Evolutionary conservation across 2,113 vertebrate genomes (phyloP).

Genomic region (Planiliza haematocheilus): DNA sequence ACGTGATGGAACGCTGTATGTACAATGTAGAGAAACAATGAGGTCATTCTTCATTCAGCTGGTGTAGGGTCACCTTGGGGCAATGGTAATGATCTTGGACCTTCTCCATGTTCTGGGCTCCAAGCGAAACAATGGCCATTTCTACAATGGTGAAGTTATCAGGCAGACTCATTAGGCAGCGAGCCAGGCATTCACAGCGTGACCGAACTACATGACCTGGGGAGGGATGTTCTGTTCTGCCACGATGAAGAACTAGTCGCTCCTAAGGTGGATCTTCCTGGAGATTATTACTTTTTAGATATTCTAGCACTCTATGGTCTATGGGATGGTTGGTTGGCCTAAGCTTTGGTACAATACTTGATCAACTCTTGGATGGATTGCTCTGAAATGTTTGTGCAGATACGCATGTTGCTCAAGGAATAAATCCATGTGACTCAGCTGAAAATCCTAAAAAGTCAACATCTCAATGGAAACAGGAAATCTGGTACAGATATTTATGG

Average conservation of each 20-base stretch:
- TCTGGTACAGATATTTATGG: background rate
- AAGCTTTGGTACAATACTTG: background rate
- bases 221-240: background rate
- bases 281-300: background rate
- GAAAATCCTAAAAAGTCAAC: too few relatives aligned
- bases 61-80: constrained; percentile 40
- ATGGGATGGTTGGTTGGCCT: background rate
- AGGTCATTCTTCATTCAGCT: constrained; percentile 49
- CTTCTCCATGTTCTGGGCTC: constrained; percentile 45
- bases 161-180: constrained; percentile 50
- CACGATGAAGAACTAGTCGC: background rate
- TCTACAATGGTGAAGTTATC: constrained; percentile 34
- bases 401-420: too few relatives aligned
- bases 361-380: too few relatives aligned
- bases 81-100: constrained; percentile 46
- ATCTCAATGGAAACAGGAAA: background rate
- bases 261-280: background rate
- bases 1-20: constrained; percentile 22
- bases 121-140: constrained; percentile 59
- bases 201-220: constrained; percentile 33
- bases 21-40: constrained; percentile 48
- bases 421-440: too few relatives aligned
- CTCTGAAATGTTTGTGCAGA: too few relatives aligned
- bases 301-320: background rate
- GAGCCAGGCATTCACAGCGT: constrained; percentile 33